Percentiles rank a stretch among this genome's conserved stretches.
These are phyloP conservation scores for Mythimna impura DNA, from an alignment of 2,888 invertebrate species.

Conservation along the genomic window DNA sequence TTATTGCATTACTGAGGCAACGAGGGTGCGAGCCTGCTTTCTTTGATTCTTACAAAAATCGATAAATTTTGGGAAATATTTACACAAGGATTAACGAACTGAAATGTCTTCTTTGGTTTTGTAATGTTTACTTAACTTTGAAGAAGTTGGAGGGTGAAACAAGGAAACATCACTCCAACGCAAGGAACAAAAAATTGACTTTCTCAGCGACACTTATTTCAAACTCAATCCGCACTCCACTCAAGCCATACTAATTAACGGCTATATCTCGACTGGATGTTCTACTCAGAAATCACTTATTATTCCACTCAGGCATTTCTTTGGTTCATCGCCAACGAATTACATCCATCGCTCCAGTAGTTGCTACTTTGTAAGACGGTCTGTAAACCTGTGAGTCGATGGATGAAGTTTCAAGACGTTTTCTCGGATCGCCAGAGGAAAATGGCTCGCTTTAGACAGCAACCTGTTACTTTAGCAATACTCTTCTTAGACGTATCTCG, in stretches of 20 bases:
- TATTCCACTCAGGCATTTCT: constrained; percentile 46
- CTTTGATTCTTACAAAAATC: constrained; percentile 65
- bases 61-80: constrained; percentile 62
- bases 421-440: constrained; percentile 33
- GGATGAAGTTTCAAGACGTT: constrained; percentile 36
- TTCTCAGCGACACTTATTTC: neutral
- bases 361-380: constrained; percentile 28
- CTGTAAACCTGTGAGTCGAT: constrained; percentile 25
- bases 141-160: constrained; percentile 15
- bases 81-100: constrained; percentile 53
- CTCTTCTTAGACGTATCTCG: constrained; percentile 51
- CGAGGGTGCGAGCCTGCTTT: constrained; percentile 63
- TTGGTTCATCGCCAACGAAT: constrained; percentile 41
- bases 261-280: constrained; percentile 32
- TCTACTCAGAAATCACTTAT: constrained; percentile 49
- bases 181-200: neutral
- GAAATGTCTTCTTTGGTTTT: constrained; percentile 48
- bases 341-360: constrained; percentile 54
- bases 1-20: constrained; percentile 78
- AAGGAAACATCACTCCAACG: neutral
- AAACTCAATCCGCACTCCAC: constrained; percentile 20
- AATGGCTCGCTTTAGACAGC: constrained; percentile 50
- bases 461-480: constrained; percentile 62
- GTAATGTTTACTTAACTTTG: constrained; percentile 41
- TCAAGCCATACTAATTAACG: constrained; percentile 37